A percentile compares a stretch with the other conserved stretches of the same genome.
These are phyloP conservation scores for Rhincodon typus DNA, from an alignment of 2,797 vertebrate species.

Conservation along the genomic window DNA sequence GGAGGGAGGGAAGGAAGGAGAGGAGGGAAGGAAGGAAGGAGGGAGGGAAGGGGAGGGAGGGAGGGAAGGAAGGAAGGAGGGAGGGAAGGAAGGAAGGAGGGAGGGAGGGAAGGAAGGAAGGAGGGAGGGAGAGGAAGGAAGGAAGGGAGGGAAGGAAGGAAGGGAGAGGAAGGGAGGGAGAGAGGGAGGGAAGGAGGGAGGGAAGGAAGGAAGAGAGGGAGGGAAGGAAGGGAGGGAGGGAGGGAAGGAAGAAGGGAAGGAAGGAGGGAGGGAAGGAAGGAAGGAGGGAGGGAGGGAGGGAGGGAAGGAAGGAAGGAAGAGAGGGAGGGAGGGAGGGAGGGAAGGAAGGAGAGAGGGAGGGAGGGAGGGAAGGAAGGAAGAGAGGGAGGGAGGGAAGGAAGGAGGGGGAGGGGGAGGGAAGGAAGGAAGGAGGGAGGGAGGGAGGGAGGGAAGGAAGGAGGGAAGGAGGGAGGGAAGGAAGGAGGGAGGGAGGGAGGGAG, in stretches of 20 bases:
- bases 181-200: background rate
- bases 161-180: background rate
- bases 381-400: background rate
- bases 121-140: background rate
- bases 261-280: background rate
- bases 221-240: background rate
- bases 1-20: background rate
- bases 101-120: background rate
- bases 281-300: background rate
- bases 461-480: background rate
- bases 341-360: background rate
- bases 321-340: background rate
- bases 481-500: background rate
- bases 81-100: background rate
- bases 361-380: too few species aligned
- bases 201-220: background rate
- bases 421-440: background rate
- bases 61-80: background rate
- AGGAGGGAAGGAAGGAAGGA: background rate
- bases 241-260: accelerated
- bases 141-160: background rate
- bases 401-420: background rate
- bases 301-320: background rate
- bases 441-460: background rate
- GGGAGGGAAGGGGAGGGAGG: background rate